Evolutionary conservation across 2,888 invertebrate genomes (phyloP).

Genomic region (Cheilosia vulpina): DNA sequence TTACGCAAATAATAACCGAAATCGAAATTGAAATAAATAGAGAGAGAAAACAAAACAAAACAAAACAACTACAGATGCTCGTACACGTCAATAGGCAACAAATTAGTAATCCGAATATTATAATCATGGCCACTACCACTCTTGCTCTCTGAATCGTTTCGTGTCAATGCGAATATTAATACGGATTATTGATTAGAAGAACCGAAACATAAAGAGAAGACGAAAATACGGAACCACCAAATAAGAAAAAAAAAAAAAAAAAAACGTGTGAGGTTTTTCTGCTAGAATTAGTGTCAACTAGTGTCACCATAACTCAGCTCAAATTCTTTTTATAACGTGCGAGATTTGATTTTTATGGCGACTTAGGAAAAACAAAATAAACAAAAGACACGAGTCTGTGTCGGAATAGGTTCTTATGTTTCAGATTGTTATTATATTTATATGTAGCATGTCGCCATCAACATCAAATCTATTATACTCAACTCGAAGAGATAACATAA

Average conservation of each 20-base stretch:
- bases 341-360: neutral
- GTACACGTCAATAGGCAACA: slow-evolving; percentile 22
- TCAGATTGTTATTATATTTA: neutral
- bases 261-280: slow-evolving; percentile 3
- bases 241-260: neutral
- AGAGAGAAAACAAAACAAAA: slow-evolving; percentile 11
- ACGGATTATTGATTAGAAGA: slow-evolving; percentile 16
- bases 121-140: slow-evolving; percentile 26
- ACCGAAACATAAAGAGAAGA: slow-evolving; percentile 17
- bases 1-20: slow-evolving; percentile 16
- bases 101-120: slow-evolving; percentile 44
- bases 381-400: slow-evolving; percentile 3
- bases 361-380: neutral
- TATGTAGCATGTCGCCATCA: slow-evolving; percentile 9
- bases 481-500: slow-evolving; percentile 34
- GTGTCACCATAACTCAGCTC: slow-evolving; percentile 45
- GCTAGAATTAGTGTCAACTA: neutral
- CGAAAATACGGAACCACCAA: slow-evolving; percentile 3
- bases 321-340: slow-evolving; percentile 14
- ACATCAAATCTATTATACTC: neutral
- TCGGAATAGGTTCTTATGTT: slow-evolving; percentile 20
- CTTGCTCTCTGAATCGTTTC: neutral
- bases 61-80: slow-evolving; percentile 13
- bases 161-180: slow-evolving; percentile 39
- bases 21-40: slow-evolving; percentile 8